These are phyloP conservation scores for Gymnobelideus leadbeateri DNA, from an alignment of 2,113 vertebrate species.

Conservation along the genomic window DNA sequence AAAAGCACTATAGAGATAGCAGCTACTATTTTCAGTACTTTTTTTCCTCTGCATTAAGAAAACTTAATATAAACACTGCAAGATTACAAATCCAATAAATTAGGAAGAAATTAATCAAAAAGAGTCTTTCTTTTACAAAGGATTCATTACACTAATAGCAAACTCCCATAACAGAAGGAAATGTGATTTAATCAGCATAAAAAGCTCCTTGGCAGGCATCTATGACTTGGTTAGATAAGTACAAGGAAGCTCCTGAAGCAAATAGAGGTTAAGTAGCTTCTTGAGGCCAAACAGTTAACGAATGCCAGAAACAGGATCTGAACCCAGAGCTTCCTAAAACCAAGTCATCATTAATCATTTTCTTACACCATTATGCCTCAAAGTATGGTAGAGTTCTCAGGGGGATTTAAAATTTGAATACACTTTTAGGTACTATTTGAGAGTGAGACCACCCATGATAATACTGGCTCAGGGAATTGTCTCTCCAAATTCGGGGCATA, in stretches of 20 bases:
- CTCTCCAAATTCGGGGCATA: background rate
- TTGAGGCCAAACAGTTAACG: background rate
- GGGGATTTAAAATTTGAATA: background rate
- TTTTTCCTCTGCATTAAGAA: background rate
- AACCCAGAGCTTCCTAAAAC: background rate
- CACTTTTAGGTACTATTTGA: background rate
- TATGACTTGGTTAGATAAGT: background rate
- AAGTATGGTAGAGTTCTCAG: background rate
- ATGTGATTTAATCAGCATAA: background rate
- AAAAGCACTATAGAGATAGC: background rate
- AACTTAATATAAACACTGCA: conserved; percentile 20
- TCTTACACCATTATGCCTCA: background rate
- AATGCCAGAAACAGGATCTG: background rate
- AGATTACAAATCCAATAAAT: conserved; percentile 24
- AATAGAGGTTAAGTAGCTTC: background rate
- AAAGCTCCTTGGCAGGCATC: background rate
- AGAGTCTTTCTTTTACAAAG: conserved; percentile 4
- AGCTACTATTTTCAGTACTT: background rate
- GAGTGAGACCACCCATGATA: background rate
- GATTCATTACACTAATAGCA: conserved; percentile 9
- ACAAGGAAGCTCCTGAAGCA: background rate
- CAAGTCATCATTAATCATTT: background rate
- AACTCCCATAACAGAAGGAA: background rate
- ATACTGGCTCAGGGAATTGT: background rate
- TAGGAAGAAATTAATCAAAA: conserved; percentile 35